These are phyloP conservation scores for Elgaria multicarinata DNA, from an alignment of 2,113 vertebrate species.

Conservation along the genomic window DNA sequence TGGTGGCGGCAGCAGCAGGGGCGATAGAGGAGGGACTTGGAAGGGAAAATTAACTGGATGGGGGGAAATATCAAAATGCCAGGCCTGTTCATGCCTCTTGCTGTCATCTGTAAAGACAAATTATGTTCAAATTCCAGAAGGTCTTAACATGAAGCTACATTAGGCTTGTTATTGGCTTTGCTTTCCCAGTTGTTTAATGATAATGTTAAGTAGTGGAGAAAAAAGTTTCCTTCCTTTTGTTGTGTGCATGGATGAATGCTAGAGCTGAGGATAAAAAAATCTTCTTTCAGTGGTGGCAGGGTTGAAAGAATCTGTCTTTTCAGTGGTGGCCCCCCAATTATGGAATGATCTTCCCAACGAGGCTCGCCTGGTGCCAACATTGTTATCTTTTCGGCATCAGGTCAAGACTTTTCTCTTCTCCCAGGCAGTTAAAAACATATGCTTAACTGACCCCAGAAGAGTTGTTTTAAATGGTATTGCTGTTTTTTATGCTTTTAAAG, in stretches of 20 bases:
- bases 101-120: constrained; percentile 8
- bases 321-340: too few relatives aligned
- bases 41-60: constrained; percentile 26
- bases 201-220: neutral
- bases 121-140: constrained; percentile 27
- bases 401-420: too few relatives aligned
- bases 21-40: neutral
- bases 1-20: neutral
- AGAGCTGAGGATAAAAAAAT: neutral
- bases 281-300: neutral
- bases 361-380: too few relatives aligned
- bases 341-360: too few relatives aligned
- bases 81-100: constrained; percentile 11
- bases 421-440: too few relatives aligned
- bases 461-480: too few relatives aligned
- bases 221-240: neutral
- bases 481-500: too few relatives aligned
- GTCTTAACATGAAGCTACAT: neutral
- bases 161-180: neutral
- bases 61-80: constrained; percentile 43
- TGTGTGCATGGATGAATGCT: neutral
- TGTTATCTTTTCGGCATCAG: too few relatives aligned
- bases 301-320: too few relatives aligned
- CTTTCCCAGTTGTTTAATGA: neutral
- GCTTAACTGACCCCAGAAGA: too few relatives aligned